phyloP scores from a whole-genome alignment of 2,113 vertebrate species.

The Petroica traversi region DNA sequence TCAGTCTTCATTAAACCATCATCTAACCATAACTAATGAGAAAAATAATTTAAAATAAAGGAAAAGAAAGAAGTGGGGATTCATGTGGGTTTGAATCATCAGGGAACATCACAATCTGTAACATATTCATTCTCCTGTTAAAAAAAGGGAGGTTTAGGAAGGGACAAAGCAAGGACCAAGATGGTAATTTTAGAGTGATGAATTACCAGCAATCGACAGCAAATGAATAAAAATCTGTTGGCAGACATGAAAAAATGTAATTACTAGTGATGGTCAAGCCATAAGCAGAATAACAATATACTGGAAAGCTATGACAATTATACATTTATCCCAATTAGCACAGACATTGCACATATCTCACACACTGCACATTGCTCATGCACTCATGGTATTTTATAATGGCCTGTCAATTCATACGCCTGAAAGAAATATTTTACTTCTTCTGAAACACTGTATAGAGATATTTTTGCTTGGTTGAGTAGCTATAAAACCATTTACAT shows the following conservation, averaged over 20 bases:
- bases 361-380: no score
- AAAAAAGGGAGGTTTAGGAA: not conserved
- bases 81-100: not conserved
- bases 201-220: not conserved
- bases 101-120: not conserved
- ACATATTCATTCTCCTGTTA: not conserved
- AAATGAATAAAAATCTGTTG: not conserved
- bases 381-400: not conserved
- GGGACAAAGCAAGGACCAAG: not conserved
- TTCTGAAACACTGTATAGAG: not conserved
- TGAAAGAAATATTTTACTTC: not conserved
- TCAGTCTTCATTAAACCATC: not conserved
- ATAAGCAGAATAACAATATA: not conserved
- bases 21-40: not conserved
- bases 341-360: not conserved
- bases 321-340: not conserved
- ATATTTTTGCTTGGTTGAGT: not conserved
- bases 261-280: not conserved
- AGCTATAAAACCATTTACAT: not conserved
- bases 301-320: not conserved
- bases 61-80: no score
- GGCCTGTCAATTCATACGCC: not conserved
- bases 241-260: not conserved
- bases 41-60: not conserved
- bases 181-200: not conserved